phyloP scores from a whole-genome alignment of 2,797 vertebrate species.

The Harpagifer antarcticus region DNA sequence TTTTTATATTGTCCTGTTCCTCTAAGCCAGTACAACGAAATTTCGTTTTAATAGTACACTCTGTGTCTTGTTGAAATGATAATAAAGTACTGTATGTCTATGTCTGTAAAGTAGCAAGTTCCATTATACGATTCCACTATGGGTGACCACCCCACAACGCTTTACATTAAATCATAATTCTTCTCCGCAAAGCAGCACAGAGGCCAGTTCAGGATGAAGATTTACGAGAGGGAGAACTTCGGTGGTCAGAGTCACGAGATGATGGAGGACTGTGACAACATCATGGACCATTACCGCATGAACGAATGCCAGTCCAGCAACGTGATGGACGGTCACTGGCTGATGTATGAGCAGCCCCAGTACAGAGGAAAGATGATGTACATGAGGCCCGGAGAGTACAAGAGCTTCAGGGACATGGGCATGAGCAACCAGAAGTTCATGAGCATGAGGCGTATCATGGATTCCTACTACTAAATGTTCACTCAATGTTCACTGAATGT shows the following conservation, averaged over 20 bases:
- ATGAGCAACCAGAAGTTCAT: conserved; percentile 64
- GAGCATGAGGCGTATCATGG: conserved; percentile 72
- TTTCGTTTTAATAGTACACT: no score
- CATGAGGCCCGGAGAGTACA: conserved; percentile 81
- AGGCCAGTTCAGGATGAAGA: conserved; percentile 77
- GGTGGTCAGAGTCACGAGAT: conserved; percentile 58
- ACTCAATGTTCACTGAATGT: no score
- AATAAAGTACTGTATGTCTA: no score
- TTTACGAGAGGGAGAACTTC: conserved; percentile 80
- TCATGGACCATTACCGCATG: conserved; percentile 71
- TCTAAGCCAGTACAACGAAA: no score
- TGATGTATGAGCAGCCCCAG: conserved; percentile 67
- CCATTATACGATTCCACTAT: no score
- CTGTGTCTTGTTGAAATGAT: no score
- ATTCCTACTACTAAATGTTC: no score
- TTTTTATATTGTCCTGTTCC: no score
- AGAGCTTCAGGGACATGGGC: conserved; percentile 77
- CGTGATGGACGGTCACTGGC: conserved; percentile 73
- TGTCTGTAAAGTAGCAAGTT: no score
- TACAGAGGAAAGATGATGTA: conserved; percentile 78
- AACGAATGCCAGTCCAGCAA: conserved; percentile 71
- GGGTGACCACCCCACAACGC: no score
- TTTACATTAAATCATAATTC: no score
- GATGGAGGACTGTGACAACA: conserved; percentile 72
- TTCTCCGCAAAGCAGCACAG: conserved; percentile 63